Evolutionary conservation across 2,888 invertebrate species (phyloP).

Genomic region (Camponotus fellah): DNA sequence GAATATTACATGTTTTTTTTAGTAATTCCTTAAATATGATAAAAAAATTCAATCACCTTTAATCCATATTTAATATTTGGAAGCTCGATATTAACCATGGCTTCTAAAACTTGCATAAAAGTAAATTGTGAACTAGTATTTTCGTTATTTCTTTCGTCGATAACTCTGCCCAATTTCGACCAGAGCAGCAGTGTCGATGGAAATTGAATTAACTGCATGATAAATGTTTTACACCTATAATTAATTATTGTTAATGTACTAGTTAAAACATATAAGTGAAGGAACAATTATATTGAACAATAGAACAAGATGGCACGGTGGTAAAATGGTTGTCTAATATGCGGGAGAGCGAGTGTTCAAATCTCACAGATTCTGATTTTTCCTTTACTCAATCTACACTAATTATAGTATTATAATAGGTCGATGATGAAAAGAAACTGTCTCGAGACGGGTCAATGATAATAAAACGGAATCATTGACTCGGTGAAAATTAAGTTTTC

Average conservation of each 20-base stretch:
- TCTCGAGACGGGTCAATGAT: conserved; percentile 70
- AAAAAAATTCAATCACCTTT: conserved; percentile 74
- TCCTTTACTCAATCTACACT: background rate
- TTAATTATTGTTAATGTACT: conserved; percentile 31
- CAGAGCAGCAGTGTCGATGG: conserved; percentile 82
- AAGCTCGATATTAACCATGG: conserved; percentile 80
- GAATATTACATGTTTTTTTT: conserved; percentile 2
- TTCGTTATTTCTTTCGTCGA: conserved; percentile 78
- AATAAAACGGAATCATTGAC: conserved; percentile 62
- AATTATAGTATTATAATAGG: conserved; percentile 61
- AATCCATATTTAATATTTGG: conserved; percentile 80
- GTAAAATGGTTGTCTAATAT: background rate
- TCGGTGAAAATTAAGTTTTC: conserved; percentile 84
- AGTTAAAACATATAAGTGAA: background rate
- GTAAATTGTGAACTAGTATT: conserved; percentile 78
- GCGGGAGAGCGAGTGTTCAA: background rate
- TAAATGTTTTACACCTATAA: conserved; percentile 81
- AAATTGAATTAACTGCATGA: conserved; percentile 81
- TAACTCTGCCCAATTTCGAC: conserved; percentile 78
- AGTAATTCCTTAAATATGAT: background rate
- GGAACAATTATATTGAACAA: background rate
- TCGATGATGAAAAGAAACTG: conserved; percentile 81
- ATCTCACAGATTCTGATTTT: background rate
- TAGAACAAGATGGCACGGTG: background rate
- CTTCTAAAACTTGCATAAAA: conserved; percentile 82